Evolutionary conservation across 2,888 invertebrate species (phyloP).

Genomic region (Myathropa florea): DNA sequence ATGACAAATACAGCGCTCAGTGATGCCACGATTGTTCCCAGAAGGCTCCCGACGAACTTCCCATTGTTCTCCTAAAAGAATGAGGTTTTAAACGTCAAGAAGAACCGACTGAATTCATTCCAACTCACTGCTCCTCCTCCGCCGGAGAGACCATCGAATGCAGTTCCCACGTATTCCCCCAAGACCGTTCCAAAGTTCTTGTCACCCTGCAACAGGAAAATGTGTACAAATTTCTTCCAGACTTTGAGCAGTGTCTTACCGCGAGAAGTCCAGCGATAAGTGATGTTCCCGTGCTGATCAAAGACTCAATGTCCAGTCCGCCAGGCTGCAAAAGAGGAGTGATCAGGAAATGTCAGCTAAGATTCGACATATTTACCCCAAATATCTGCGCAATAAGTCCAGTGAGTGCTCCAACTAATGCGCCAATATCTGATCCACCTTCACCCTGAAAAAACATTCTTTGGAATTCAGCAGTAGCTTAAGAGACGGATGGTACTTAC

Average conservation of each 20-base stretch:
- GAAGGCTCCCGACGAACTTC: slow-evolving; percentile 79
- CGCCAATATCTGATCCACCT: slow-evolving; percentile 80
- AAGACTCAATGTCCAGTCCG: slow-evolving; percentile 78
- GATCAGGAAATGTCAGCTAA: not conserved
- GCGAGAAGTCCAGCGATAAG: slow-evolving; percentile 78
- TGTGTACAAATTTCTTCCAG: not conserved
- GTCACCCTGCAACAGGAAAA: slow-evolving; percentile 73
- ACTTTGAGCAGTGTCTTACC: slow-evolving; percentile 57
- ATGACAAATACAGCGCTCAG: slow-evolving; percentile 79
- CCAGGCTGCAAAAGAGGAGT: slow-evolving; percentile 75
- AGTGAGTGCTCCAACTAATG: slow-evolving; percentile 79
- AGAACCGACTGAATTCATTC: not conserved
- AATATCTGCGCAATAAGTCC: slow-evolving; percentile 79
- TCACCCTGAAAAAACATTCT: slow-evolving; percentile 76
- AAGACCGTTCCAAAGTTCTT: slow-evolving; percentile 80
- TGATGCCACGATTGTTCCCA: slow-evolving; percentile 79
- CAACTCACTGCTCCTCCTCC: slow-evolving; percentile 80
- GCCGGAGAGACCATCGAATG: slow-evolving; percentile 80
- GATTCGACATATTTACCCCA: slow-evolving; percentile 76
- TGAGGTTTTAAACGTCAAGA: not conserved
- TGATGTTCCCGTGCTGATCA: slow-evolving; percentile 78
- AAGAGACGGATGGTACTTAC: slow-evolving; percentile 73
- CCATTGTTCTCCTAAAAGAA: slow-evolving; percentile 78
- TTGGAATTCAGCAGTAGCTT: not conserved
- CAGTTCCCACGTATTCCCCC: slow-evolving; percentile 78